Evolutionary conservation across 2,797 vertebrate genomes (phyloP).

Genomic region (Gambusia yucatana): DNA sequence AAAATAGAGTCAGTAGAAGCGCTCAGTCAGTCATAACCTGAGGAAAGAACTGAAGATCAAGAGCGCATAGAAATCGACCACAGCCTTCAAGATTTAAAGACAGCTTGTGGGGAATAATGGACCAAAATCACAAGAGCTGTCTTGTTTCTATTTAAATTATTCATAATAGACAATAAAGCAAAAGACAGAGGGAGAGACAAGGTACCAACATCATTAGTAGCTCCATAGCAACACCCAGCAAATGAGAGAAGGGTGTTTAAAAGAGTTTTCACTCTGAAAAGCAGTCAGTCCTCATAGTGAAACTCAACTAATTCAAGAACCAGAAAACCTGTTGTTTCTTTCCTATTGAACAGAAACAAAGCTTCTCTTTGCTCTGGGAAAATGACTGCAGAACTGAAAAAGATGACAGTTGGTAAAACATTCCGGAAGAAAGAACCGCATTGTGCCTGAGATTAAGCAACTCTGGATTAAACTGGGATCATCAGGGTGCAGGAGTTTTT

Average conservation of each 20-base stretch:
- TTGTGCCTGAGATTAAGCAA: constrained; percentile 4
- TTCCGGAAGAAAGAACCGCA: not conserved
- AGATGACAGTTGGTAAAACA: constrained; percentile 6
- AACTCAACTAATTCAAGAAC: not conserved
- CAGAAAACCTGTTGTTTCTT: not conserved
- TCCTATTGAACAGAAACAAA: not conserved
- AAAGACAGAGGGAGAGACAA: not conserved
- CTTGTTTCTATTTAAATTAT: not conserved
- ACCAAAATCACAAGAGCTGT: not conserved
- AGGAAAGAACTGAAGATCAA: not conserved
- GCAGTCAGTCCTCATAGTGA: not conserved
- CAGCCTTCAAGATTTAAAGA: not conserved
- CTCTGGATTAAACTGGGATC: not conserved
- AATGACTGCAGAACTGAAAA: not conserved
- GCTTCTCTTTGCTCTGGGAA: not conserved
- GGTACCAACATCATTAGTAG: not conserved
- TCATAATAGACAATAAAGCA: not conserved
- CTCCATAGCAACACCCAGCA: not conserved
- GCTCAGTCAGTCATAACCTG: not conserved
- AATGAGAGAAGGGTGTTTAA: constrained; percentile 21
- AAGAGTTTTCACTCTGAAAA: constrained; percentile 32
- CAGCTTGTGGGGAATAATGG: not conserved
- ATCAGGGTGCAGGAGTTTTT: not conserved
- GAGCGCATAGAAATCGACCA: not conserved
- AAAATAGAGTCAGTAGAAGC: not conserved